Percentiles rank a stretch among this genome's conserved stretches.
Conservation (phyloP, 2,888 invertebrate genomes). For the Lasioglossum calceatum region DNA sequence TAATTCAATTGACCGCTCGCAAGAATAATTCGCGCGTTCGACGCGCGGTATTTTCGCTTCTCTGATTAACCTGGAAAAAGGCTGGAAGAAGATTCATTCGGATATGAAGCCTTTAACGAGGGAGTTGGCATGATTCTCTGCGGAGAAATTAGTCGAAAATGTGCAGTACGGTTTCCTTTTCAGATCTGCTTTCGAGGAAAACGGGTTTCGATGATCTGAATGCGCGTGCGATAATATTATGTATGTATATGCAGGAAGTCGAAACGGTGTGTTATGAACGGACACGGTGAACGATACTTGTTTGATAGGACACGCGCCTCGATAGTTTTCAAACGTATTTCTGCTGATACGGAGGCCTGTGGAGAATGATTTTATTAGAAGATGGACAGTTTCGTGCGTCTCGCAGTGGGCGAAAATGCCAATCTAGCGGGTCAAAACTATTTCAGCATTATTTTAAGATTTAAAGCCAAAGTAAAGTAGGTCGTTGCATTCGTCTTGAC, state of each 20-base stretch:
- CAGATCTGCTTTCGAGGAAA: neutral
- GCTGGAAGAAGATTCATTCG: too few species aligned
- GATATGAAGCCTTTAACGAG: too few species aligned
- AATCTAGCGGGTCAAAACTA: too few species aligned
- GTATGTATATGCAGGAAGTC: neutral
- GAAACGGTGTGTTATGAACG: neutral
- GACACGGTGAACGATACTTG: neutral
- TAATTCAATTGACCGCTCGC: neutral
- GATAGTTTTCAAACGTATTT: neutral
- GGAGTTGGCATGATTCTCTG: neutral
- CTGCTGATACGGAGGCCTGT: neutral
- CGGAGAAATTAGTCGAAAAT: neutral
- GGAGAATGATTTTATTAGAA: neutral
- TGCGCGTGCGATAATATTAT: neutral
- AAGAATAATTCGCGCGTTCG: neutral
- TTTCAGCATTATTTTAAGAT: too few species aligned
- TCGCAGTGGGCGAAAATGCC: too few species aligned
- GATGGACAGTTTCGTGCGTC: too few species aligned
- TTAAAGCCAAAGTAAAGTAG: too few species aligned
- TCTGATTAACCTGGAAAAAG: neutral
- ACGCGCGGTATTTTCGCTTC: neutral
- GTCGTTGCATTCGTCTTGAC: too few species aligned
- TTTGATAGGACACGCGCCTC: neutral
- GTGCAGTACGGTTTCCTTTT: neutral
- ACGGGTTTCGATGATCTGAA: neutral